Conservation (phyloP, 2,888 invertebrate species). For the Operophtera brumata region DNA sequence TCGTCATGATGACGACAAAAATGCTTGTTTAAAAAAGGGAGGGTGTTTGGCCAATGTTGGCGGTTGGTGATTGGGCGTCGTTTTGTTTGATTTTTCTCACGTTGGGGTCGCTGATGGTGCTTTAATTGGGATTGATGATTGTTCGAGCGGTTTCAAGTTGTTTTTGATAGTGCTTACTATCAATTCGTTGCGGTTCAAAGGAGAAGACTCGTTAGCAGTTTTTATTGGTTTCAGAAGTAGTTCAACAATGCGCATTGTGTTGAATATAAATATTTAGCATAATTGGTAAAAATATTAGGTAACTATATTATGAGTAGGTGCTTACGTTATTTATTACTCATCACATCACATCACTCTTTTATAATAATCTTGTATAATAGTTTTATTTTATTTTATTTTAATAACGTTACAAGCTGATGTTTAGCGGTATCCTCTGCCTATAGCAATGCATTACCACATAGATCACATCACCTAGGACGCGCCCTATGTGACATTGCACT, state of each 20-base stretch:
- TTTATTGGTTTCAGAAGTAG: slow-evolving; percentile 14
- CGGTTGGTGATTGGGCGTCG: slow-evolving; percentile 57
- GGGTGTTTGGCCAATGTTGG: slow-evolving; percentile 59
- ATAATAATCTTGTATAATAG: too few species aligned
- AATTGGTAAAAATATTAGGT: too few species aligned
- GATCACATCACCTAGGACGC: too few species aligned
- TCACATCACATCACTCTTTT: too few species aligned
- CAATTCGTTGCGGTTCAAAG: slow-evolving; percentile 38
- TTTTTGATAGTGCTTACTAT: slow-evolving; percentile 44
- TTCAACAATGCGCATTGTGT: background rate
- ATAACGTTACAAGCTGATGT: too few species aligned
- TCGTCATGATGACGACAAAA: slow-evolving; percentile 62
- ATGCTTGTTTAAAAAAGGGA: slow-evolving; percentile 51
- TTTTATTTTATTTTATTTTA: too few species aligned
- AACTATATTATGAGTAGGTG: too few species aligned
- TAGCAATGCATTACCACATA: too few species aligned
- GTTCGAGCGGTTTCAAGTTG: slow-evolving; percentile 43
- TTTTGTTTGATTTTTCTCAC: slow-evolving; percentile 76
- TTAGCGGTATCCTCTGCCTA: too few species aligned
- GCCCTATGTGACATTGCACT: too few species aligned
- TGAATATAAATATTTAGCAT: background rate
- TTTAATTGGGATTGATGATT: slow-evolving; percentile 78
- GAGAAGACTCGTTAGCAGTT: slow-evolving; percentile 31
- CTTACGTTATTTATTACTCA: too few species aligned
- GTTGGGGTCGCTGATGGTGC: slow-evolving; percentile 56